Conservation (phyloP, 1,140 invertebrate species). For the Babylonia areolata region DNA sequence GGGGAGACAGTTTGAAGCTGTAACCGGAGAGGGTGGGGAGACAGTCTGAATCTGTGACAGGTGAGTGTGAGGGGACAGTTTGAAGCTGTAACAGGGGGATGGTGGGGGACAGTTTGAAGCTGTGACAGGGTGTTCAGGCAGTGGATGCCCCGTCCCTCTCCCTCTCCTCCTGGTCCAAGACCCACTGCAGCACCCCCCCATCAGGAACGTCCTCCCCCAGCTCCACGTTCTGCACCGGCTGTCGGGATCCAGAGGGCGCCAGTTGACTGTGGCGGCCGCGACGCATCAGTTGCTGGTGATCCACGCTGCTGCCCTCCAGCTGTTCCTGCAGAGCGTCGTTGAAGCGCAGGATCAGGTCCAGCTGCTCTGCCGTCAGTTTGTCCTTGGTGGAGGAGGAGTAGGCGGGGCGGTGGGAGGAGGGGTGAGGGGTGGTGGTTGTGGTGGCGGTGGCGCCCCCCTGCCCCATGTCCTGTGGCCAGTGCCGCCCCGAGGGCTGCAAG, state of each 20-base stretch:
- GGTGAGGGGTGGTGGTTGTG: neutral
- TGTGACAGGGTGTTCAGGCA: too few species aligned
- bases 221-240: slow-evolving; percentile 32
- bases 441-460: slow-evolving; percentile 14
- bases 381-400: too few species aligned
- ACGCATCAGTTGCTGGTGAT: neutral
- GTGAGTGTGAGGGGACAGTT: too few species aligned
- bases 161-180: slow-evolving; percentile 18
- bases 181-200: neutral
- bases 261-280: neutral
- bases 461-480: slow-evolving; percentile 27
- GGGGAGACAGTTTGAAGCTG: too few species aligned
- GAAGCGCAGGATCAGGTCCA: slow-evolving; percentile 44
- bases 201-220: slow-evolving; percentile 33
- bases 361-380: slow-evolving; percentile 38
- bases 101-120: too few species aligned
- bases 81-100: too few species aligned
- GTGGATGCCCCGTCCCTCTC: too few species aligned
- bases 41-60: too few species aligned
- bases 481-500: slow-evolving; percentile 42
- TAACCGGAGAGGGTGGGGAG: too few species aligned
- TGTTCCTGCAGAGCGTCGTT: slow-evolving; percentile 45
- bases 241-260: neutral
- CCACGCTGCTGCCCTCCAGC: neutral
- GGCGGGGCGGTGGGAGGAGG: slow-evolving; percentile 1